Evolutionary conservation across 2,888 invertebrate species (phyloP).

Genomic region (Parnassius glacialis): DNA sequence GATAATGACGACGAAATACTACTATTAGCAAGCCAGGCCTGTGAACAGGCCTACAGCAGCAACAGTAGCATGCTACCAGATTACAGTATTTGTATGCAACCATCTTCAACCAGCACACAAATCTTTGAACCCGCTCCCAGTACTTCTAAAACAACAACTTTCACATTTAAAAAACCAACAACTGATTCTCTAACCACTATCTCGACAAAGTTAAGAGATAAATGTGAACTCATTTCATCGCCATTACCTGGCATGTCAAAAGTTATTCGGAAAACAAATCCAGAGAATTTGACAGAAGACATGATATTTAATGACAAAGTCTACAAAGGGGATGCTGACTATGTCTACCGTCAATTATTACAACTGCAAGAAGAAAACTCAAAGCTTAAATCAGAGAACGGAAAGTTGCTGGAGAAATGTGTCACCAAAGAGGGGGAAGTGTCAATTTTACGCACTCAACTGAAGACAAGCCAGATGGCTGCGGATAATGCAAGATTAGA

Average conservation of each 20-base stretch:
- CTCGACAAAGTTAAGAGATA: conserved; percentile 59
- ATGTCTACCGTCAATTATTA: conserved; percentile 57
- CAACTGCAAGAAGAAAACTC: conserved; percentile 65
- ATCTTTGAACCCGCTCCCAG: conserved; percentile 46
- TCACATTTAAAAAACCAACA: conserved; percentile 62
- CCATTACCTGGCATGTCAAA: conserved; percentile 65
- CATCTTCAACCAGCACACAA: conserved; percentile 66
- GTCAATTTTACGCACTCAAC: conserved; percentile 76
- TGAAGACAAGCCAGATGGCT: conserved; percentile 68
- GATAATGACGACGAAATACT: conserved; percentile 74
- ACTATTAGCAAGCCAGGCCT: conserved; percentile 71
- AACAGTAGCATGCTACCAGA: conserved; percentile 47
- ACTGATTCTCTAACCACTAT: conserved; percentile 39
- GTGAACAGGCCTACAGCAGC: conserved; percentile 59
- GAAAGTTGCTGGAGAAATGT: conserved; percentile 70
- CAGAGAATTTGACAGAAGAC: conserved; percentile 47
- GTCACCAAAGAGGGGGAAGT: conserved; percentile 81
- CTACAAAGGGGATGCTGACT: conserved; percentile 52
- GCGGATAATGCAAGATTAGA: conserved; percentile 69
- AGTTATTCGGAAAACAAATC: conserved; percentile 39
- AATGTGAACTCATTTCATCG: conserved; percentile 62
- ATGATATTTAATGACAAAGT: conserved; percentile 59
- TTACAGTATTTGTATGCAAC: conserved; percentile 66
- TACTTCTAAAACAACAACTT: conserved; percentile 51
- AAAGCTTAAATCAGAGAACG: conserved; percentile 68